Percentiles rank a stretch among this genome's conserved stretches.
Evolutionary conservation across 1,140 invertebrate genomes (phyloP).

Genomic region (Ceratina australensis): DNA sequence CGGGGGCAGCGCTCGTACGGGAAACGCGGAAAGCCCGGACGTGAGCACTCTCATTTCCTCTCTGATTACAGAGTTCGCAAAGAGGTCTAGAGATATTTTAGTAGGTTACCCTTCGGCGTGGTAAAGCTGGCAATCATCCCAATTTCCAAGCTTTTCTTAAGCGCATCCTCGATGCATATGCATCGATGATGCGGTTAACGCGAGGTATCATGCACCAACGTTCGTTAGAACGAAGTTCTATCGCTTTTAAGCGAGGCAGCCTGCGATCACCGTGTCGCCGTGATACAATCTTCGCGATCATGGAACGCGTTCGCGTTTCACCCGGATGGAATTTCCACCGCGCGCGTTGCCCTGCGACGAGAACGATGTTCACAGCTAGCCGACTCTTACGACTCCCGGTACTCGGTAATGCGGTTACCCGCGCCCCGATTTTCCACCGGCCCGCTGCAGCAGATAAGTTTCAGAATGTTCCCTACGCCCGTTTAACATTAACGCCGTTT

Average conservation of each 20-base stretch:
- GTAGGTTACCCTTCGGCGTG: no score
- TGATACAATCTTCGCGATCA: slow-evolving; percentile 14
- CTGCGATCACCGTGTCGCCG: slow-evolving; percentile 6
- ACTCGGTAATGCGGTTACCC: slow-evolving; percentile 14
- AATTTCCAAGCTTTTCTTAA: no score
- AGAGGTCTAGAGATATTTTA: no score
- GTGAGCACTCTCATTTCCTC: no score
- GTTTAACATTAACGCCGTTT: neutral
- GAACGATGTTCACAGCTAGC: slow-evolving; percentile 8
- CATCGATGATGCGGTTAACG: neutral
- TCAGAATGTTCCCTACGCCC: neutral
- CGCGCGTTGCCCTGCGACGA: neutral
- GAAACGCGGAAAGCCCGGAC: no score
- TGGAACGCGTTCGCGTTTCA: slow-evolving; percentile 15
- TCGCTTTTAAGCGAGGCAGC: neutral
- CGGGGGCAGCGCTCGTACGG: no score
- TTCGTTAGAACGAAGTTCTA: slow-evolving; percentile 3
- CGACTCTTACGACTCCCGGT: slow-evolving; percentile 3
- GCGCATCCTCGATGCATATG: neutral
- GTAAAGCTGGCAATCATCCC: no score
- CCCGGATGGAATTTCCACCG: slow-evolving; percentile 19
- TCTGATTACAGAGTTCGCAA: no score
- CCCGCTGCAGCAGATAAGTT: slow-evolving; percentile 1
- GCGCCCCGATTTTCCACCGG: no score
- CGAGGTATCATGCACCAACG: no score